Percentiles rank a stretch among this genome's conserved stretches.
These are phyloP conservation scores for Hycleus cichorii DNA, from an alignment of 1,140 invertebrate genomes.

Conservation along the genomic window DNA sequence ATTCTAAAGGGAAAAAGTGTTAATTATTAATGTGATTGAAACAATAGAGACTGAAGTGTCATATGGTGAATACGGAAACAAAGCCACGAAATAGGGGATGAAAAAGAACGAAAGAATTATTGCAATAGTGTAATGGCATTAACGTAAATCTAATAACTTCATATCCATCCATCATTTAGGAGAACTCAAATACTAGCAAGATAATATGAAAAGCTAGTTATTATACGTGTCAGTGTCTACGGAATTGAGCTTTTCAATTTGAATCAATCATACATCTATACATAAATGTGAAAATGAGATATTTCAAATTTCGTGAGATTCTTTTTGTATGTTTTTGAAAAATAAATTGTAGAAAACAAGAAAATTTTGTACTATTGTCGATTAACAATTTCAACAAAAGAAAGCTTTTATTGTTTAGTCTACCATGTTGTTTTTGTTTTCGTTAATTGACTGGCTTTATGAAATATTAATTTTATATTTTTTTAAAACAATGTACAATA, in stretches of 20 bases:
- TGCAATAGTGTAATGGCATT: conserved; percentile 4
- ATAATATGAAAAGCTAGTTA: conserved; percentile 7
- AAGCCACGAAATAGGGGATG: not conserved
- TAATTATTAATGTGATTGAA: no score
- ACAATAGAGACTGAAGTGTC: no score
- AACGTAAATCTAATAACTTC: conserved; percentile 12
- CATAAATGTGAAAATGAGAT: not conserved
- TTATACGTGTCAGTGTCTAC: conserved; percentile 10
- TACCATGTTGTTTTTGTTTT: not conserved
- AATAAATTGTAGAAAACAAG: not conserved
- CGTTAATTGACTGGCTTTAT: no score
- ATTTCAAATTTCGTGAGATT: not conserved
- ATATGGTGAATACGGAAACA: not conserved
- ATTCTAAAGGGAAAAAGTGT: not conserved
- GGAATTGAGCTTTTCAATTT: conserved; percentile 10
- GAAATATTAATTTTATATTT: not conserved
- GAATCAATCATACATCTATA: conserved; percentile 9
- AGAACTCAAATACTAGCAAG: not conserved
- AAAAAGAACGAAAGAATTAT: not conserved
- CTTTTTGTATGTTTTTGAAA: not conserved
- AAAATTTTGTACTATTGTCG: not conserved
- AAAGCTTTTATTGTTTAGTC: not conserved
- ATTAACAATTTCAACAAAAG: not conserved
- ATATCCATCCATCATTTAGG: conserved; percentile 21
- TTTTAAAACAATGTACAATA: conserved; percentile 7